Evolutionary conservation across 2,888 invertebrate genomes (phyloP), one percentile per base, ranked within the genome.

Genomic region (Tenthredo distinguenda): DNA sequence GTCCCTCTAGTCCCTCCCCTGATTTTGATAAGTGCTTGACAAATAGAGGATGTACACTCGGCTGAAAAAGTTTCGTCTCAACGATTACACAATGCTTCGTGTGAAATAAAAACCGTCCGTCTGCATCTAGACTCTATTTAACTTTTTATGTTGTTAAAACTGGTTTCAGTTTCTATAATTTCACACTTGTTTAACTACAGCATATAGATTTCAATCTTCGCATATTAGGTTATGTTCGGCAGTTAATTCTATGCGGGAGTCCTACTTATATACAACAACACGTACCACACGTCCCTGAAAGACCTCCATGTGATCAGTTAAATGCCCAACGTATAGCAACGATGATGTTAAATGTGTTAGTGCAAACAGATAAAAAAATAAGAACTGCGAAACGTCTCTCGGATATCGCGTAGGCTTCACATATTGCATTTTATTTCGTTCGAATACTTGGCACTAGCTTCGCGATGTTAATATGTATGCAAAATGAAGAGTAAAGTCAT

Each of bases 21-120:
- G 81, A 81, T 81, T 81, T 81, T 81, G 81, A 81, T 81, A 84
- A 83, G 84, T 83, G 79, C 83, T 82, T 81, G 65, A 86, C 86
- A 87, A 87, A 87, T 87, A 85, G 86, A 87, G 87, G 87, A 87
- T 87, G 87, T 86, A 88, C 87, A 84, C 72, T 50, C 81, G 82
- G 74, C 85, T 68, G 84, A 50, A 86, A 86, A 83, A 74, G 81
- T 81, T 40, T 81, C 81, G 81, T 81, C 81, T 81, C 37, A 43
- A 81, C 81, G 81, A 81, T 81, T 81, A 81, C 81, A 81, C 81
- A 81, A 81, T 62, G 81, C 81, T 81, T 79, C 81, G 81, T 81
- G 81, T 81, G 40, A 81, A 62, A 81, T 81, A 50, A 62, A 62
- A 55, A 81, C 21, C 77, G n/a, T 77, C 31, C 55, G 6, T 18